phyloP scores from a whole-genome alignment of 2,113 vertebrate species.

The Ciconia maguari region DNA sequence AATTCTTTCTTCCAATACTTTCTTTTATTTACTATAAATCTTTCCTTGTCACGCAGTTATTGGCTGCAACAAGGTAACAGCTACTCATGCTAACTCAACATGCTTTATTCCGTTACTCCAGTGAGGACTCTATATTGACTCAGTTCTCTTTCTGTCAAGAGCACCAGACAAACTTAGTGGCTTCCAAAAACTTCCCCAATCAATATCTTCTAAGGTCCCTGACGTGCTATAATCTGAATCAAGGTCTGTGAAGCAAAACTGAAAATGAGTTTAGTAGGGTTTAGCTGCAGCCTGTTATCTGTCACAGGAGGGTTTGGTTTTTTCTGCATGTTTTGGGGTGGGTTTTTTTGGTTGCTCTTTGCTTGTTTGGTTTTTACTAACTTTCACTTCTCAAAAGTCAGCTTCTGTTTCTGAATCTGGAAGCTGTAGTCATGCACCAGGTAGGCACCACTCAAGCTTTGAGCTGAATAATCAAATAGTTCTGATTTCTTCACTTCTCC shows the following conservation, averaged over 20 bases:
- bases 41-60: neutral
- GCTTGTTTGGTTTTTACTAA: neutral
- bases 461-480: neutral
- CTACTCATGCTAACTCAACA: neutral
- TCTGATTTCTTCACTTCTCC: neutral
- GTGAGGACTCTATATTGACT: neutral
- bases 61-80: neutral
- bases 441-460: neutral
- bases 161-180: neutral
- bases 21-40: neutral
- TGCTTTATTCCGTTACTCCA: neutral
- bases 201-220: constrained; percentile 33
- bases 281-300: constrained; percentile 45
- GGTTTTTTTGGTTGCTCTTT: neutral
- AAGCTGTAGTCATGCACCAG: fast-evolving
- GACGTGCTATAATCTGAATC: constrained; percentile 57
- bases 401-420: neutral
- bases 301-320: neutral
- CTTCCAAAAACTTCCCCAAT: constrained; percentile 43
- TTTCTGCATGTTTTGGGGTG: neutral
- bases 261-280: constrained; percentile 58
- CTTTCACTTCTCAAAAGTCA: neutral
- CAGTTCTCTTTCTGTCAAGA: neutral
- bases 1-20: neutral
- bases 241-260: constrained; percentile 60